phyloP scores from a whole-genome alignment of 2,888 invertebrate species.

The Phrixothrix hirtus region DNA sequence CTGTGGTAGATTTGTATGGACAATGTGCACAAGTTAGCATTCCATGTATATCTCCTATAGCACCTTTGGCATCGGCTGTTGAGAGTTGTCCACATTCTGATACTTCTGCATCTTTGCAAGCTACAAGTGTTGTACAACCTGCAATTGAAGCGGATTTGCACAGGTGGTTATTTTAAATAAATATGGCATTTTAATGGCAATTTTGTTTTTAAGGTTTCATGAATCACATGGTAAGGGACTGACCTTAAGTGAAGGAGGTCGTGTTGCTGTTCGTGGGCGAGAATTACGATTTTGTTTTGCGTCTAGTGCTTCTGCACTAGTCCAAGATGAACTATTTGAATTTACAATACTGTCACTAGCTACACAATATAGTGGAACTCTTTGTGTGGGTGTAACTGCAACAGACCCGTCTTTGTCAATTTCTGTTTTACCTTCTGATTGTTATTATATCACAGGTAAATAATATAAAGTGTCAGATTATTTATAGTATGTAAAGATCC shows the following conservation, averaged over 20 bases:
- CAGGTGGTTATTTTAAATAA: constrained; percentile 31
- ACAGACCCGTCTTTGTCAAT: constrained; percentile 62
- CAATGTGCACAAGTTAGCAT: constrained; percentile 87
- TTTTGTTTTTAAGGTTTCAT: constrained; percentile 61
- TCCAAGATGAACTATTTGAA: constrained; percentile 79
- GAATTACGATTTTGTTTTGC: constrained; percentile 62
- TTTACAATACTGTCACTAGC: constrained; percentile 68
- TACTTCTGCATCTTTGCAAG: constrained; percentile 53
- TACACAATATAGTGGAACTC: constrained; percentile 70
- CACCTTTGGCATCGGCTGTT: constrained; percentile 49
- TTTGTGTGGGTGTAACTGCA: constrained; percentile 80
- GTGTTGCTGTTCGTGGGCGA: constrained; percentile 65
- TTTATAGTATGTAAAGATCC: too few species aligned
- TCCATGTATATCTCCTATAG: constrained; percentile 49
- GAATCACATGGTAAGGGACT: constrained; percentile 74
- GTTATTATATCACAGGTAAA: constrained; percentile 71
- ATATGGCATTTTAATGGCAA: too few species aligned
- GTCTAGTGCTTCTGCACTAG: constrained; percentile 73
- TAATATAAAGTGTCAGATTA: too few species aligned
- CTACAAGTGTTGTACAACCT: constrained; percentile 46
- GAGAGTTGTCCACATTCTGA: constrained; percentile 50
- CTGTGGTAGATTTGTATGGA: constrained; percentile 93
- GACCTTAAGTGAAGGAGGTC: constrained; percentile 67
- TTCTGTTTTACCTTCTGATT: constrained; percentile 69
- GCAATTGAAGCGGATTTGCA: constrained; percentile 51